phyloP scores from a whole-genome alignment of 2,797 vertebrate genomes.

The Otus scops region DNA sequence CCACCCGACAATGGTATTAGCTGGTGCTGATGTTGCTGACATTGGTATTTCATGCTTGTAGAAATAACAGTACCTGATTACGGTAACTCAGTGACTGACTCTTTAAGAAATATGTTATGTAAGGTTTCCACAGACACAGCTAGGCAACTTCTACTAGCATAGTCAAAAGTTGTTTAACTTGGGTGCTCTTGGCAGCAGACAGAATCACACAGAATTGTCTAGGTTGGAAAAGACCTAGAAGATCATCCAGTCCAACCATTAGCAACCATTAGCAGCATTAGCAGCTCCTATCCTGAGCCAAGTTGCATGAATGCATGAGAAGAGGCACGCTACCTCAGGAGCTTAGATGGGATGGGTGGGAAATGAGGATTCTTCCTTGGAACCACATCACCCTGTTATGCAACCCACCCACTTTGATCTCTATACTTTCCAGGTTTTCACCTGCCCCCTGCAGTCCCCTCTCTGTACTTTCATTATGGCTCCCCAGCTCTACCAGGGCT shows the following conservation, averaged over 20 bases:
- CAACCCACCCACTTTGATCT: background rate
- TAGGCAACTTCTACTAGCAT: background rate
- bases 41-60: background rate
- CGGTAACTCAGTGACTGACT: background rate
- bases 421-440: background rate
- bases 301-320: background rate
- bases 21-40: background rate
- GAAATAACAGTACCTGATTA: background rate
- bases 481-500: background rate
- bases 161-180: background rate
- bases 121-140: background rate
- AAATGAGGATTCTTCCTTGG: background rate
- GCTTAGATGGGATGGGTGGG: background rate
- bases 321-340: accelerated
- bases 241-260: too few relatives aligned
- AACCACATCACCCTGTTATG: background rate
- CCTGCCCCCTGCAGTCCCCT: background rate
- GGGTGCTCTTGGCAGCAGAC: background rate
- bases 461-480: background rate
- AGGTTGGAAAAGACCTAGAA: too few relatives aligned
- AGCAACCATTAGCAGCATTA: background rate
- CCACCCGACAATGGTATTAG: background rate
- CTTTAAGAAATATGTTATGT: background rate
- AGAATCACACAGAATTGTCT: too few relatives aligned
- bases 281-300: background rate